phyloP scores from a whole-genome alignment of 2,797 vertebrate species.

The Gastrophryne carolinensis region DNA sequence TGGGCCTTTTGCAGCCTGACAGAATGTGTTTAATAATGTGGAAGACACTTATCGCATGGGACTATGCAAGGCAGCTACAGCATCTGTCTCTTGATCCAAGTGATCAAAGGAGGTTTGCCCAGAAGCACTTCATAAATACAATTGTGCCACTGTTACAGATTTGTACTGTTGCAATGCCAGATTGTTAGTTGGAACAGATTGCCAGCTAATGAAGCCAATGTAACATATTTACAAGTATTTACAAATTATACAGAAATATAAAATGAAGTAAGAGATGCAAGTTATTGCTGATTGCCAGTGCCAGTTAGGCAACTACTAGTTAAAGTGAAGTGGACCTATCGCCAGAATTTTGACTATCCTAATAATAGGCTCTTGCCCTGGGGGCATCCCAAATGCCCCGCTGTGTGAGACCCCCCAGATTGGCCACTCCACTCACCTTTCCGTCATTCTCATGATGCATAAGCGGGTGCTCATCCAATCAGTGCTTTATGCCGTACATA shows the following conservation, averaged over 20 bases:
- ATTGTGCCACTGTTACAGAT: constrained; percentile 41
- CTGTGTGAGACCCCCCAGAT: too few species aligned
- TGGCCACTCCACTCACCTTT: too few species aligned
- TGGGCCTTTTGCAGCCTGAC: constrained; percentile 43
- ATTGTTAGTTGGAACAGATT: constrained; percentile 47
- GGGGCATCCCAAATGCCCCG: too few species aligned
- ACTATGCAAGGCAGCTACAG: constrained; percentile 38
- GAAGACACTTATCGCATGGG: constrained; percentile 38
- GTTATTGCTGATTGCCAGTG: constrained; percentile 13
- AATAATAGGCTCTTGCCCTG: too few species aligned
- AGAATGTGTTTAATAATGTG: constrained; percentile 52
- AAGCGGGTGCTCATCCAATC: too few species aligned
- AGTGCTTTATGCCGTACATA: too few species aligned
- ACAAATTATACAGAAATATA: constrained; percentile 11
- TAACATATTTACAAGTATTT: constrained; percentile 35
- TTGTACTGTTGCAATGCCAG: constrained; percentile 44
- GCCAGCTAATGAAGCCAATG: constrained; percentile 49
- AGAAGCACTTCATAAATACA: constrained; percentile 50
- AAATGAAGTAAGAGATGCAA: constrained; percentile 9
- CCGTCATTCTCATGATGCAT: too few species aligned
- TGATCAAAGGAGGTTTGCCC: constrained; percentile 47
- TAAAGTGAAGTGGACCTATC: too few species aligned
- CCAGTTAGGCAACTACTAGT: not conserved
- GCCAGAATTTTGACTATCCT: too few species aligned
- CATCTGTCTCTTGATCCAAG: constrained; percentile 50